Base-by-base conservation (phyloP, 2,888 invertebrate species). In the Meloe dianella region DNA sequence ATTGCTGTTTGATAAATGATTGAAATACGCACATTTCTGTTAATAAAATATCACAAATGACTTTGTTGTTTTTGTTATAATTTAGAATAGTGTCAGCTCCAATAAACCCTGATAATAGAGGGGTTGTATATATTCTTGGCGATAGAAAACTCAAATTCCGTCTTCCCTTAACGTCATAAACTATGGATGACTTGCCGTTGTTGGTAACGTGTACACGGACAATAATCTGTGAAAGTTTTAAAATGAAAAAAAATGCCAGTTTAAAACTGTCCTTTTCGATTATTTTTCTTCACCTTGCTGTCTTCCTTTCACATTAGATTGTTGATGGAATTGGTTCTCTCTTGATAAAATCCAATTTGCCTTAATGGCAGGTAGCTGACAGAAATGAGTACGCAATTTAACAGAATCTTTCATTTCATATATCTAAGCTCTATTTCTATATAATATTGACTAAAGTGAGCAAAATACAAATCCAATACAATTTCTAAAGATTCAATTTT, bases 1-100 rank as follows among this genome's bases (percentile, higher is more conserved):
- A 54, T 54, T 20, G 6, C 8, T 4, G 12, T 54, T 54, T 24
- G 24, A 54, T 54, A 24, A 24, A 14, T 14, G 54, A 24, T 24
- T 14, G 17, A 7, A 41, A 41, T 17, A 14, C 54, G 7, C 5
- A 17, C 20, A 20, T 61, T 68, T 71, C 8, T 4, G 17, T 78
- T 74, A 77, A 75, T 76, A 76, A 78, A 74, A 76, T 73, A 76
- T 74, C 73, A 76, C 69, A 71, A 71, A 65, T 77, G 76, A 76
- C 75, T 75, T 73, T 71, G 71, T 72, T 75, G 77, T 77, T 78
- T 69, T 68, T 70, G 67, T 73, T 73, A 74, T 75, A 77, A 77
- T 79, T 78, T 73, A 73, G 73, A 66, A 67, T 71, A 77, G 76
- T 74, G 76, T 72, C 72, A 73, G 73, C 75, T 77, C 74, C 72